These are phyloP conservation scores for Uropsilus gracilis DNA, from an alignment of 2,113 vertebrate species.

Conservation along the genomic window DNA sequence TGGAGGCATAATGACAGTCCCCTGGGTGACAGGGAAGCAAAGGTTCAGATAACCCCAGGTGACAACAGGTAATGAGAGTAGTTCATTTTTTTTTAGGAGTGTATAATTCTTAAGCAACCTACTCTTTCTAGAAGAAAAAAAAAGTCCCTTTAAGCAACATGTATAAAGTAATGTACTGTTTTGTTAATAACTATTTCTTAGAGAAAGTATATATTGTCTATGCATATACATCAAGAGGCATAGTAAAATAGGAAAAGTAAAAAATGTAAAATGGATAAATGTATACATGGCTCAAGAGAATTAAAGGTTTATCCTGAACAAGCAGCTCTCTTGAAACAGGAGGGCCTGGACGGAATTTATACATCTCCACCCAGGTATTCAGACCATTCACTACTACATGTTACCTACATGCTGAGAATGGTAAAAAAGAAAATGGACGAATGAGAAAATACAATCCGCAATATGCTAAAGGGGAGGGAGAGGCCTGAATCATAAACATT, in stretches of 20 bases:
- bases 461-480: not conserved
- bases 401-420: not conserved
- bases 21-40: not conserved
- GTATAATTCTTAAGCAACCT: not conserved
- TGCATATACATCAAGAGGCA: not conserved
- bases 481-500: not conserved
- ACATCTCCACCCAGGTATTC: no score
- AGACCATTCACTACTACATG: not conserved
- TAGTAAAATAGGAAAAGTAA: not conserved
- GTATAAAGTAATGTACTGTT: not conserved
- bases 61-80: accelerated
- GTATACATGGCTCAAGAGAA: not conserved
- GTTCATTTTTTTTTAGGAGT: not conserved
- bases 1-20: not conserved
- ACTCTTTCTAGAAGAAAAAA: not conserved
- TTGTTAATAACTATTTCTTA: not conserved
- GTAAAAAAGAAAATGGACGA: not conserved
- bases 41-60: not conserved
- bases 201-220: no score
- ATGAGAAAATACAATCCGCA: not conserved
- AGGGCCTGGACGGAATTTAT: not conserved
- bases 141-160: not conserved
- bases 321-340: no score
- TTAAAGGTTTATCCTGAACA: not conserved
- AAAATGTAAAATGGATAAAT: not conserved